These are phyloP conservation scores for Pecten maximus DNA, from an alignment of 2,888 invertebrate species.

Conservation along the genomic window DNA sequence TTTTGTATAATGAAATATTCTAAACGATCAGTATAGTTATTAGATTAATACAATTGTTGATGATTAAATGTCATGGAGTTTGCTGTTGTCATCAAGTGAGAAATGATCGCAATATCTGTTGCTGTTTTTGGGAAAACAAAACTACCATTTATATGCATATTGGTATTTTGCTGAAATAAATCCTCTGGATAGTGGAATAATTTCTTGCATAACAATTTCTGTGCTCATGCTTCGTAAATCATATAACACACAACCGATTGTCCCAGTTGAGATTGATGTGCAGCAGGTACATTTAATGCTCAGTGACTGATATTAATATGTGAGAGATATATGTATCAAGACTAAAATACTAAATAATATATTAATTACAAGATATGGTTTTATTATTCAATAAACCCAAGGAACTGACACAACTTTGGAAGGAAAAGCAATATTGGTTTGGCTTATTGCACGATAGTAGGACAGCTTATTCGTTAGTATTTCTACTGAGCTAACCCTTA, in stretches of 20 bases:
- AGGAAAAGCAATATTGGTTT: too few relatives aligned
- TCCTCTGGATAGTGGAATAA: neutral
- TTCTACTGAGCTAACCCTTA: too few relatives aligned
- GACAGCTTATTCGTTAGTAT: too few relatives aligned
- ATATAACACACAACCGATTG: neutral
- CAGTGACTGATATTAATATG: too few relatives aligned
- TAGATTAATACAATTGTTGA: neutral
- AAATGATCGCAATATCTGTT: constrained; percentile 11
- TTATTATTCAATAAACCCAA: too few relatives aligned
- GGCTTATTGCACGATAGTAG: too few relatives aligned
- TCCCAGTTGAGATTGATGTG: neutral
- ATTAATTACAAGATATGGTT: too few relatives aligned
- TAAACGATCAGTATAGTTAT: neutral
- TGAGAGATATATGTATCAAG: too few relatives aligned
- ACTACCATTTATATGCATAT: neutral
- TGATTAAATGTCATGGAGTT: neutral
- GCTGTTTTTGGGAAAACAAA: neutral
- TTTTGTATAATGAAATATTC: neutral
- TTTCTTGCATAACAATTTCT: constrained; percentile 7
- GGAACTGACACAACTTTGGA: too few relatives aligned
- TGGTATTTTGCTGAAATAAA: neutral
- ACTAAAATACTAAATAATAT: too few relatives aligned
- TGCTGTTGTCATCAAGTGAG: neutral
- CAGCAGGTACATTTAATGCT: too few relatives aligned
- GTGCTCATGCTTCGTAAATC: neutral